Conservation (phyloP, 1,140 invertebrate species). For the Penaeus vannamei region DNA sequence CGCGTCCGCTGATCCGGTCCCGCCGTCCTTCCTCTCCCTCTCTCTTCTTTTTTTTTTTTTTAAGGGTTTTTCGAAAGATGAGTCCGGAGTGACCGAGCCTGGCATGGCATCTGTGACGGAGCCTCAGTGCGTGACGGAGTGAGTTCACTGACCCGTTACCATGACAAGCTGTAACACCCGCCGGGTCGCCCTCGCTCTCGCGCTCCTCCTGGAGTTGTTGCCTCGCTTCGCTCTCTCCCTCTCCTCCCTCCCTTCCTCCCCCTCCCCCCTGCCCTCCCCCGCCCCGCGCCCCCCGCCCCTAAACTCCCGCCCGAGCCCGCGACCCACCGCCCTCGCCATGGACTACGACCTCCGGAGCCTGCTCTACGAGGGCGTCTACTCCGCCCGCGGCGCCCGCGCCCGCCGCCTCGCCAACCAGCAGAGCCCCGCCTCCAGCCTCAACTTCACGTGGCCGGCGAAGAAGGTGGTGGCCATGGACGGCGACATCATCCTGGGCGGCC, state of each 20-base stretch:
- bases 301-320: neutral
- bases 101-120: too few species aligned
- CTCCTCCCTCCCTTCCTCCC: neutral
- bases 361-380: neutral
- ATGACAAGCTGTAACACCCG: too few species aligned
- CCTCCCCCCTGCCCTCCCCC: neutral
- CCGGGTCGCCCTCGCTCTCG: too few species aligned
- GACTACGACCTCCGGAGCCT: neutral
- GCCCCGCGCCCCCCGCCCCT: neutral
- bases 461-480: conserved; percentile 88
- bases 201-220: too few species aligned
- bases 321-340: neutral
- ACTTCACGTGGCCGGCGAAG: conserved; percentile 82
- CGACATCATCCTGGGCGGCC: conserved; percentile 85
- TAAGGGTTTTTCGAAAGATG: too few species aligned
- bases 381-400: neutral
- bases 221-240: neutral
- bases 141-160: too few species aligned
- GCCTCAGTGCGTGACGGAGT: too few species aligned
- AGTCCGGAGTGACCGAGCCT: too few species aligned
- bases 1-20: too few species aligned
- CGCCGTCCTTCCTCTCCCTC: too few species aligned
- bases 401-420: neutral
- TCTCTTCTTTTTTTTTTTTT: too few species aligned
- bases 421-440: neutral